Percentiles rank a stretch among this genome's conserved stretches.
These are phyloP conservation scores for Helleia helle DNA, from an alignment of 2,888 invertebrate genomes.

Conservation along the genomic window DNA sequence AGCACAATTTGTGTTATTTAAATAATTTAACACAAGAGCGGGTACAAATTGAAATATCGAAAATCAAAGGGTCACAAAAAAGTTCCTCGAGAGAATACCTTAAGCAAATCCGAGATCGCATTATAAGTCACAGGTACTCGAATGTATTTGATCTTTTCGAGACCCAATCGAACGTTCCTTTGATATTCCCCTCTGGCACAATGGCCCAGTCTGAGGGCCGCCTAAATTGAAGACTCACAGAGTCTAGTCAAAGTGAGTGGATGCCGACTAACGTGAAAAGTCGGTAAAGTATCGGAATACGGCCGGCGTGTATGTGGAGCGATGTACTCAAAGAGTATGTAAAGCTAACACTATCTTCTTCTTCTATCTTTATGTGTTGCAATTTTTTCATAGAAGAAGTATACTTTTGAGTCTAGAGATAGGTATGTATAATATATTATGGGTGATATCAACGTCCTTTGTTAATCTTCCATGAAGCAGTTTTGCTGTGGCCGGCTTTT, in stretches of 20 bases:
- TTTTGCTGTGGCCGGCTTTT: too few species aligned
- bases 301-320: background rate
- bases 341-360: too few species aligned
- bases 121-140: slow-evolving; percentile 37
- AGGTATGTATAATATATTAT: too few species aligned
- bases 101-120: slow-evolving; percentile 23
- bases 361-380: too few species aligned
- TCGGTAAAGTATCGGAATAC: slow-evolving; percentile 14
- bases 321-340: too few species aligned
- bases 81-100: slow-evolving; percentile 6
- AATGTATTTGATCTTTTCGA: slow-evolving; percentile 67
- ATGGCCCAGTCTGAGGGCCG: slow-evolving; percentile 37
- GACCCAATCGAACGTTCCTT: slow-evolving; percentile 55
- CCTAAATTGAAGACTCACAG: slow-evolving; percentile 43
- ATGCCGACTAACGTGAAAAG: slow-evolving; percentile 21
- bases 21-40: background rate
- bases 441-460: too few species aligned
- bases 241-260: slow-evolving; percentile 41
- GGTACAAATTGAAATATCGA: background rate
- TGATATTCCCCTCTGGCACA: slow-evolving; percentile 57
- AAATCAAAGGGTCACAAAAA: slow-evolving; percentile 8
- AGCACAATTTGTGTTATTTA: too few species aligned
- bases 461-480: too few species aligned
- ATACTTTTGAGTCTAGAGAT: too few species aligned
- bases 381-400: too few species aligned